Conservation (phyloP, 2,797 vertebrate genomes). For the Sarcoramphus papa region DNA sequence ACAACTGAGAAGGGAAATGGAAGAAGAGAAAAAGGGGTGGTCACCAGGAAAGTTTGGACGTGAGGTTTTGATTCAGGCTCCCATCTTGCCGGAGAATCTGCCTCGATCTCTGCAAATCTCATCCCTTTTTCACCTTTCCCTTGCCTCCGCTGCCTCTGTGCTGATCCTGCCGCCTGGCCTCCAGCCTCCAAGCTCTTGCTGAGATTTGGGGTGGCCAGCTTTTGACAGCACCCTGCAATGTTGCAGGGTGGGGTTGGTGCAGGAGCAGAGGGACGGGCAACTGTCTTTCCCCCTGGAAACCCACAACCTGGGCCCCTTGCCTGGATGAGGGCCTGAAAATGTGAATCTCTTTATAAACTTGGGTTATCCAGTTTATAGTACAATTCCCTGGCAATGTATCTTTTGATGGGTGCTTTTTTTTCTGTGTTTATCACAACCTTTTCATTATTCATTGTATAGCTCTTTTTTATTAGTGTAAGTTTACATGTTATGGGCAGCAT, state of each 20-base stretch:
- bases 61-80: conserved; percentile 30
- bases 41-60: conserved; percentile 6
- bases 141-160: not conserved
- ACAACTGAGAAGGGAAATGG: conserved; percentile 56
- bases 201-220: not conserved
- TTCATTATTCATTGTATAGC: not conserved
- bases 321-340: conserved; percentile 50
- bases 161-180: not conserved
- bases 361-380: conserved; percentile 34
- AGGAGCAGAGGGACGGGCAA: not conserved
- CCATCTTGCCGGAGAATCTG: not conserved
- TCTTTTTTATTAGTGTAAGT: conserved; percentile 12
- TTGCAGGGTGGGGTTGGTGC: fast-evolving
- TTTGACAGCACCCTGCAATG: not conserved
- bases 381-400: not conserved
- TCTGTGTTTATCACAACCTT: conserved; percentile 21
- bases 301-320: conserved; percentile 36
- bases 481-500: not conserved
- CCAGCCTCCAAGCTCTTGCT: not conserved
- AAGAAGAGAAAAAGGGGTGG: conserved; percentile 50
- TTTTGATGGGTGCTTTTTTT: not conserved
- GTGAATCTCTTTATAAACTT: conserved; percentile 38
- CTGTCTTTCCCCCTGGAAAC: conserved; percentile 6
- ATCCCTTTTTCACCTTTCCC: not conserved
- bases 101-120: not conserved